Percentiles rank a stretch among this genome's conserved stretches.
Evolutionary conservation across 2,113 vertebrate species (phyloP).

Genomic region (Platichthys flesus): DNA sequence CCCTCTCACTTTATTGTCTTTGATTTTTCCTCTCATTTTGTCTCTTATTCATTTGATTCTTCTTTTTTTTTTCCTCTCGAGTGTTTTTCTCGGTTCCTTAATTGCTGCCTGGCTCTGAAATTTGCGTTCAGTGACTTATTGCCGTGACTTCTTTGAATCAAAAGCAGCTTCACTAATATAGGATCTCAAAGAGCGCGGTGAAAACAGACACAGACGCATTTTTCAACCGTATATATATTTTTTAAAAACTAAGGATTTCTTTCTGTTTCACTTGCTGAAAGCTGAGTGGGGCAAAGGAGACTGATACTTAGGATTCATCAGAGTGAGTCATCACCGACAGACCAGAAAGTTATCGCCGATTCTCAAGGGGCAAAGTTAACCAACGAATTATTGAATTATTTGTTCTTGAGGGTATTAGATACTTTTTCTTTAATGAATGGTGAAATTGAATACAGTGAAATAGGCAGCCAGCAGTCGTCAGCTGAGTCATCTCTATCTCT

Average conservation of each 20-base stretch:
- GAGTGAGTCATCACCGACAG: not conserved
- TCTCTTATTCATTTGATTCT: constrained; percentile 29
- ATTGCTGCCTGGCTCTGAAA: constrained; percentile 18
- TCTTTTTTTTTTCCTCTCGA: not conserved
- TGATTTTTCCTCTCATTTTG: constrained; percentile 16
- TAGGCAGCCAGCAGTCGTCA: not conserved
- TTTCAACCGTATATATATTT: not conserved
- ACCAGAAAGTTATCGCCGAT: not conserved
- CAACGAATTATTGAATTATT: not conserved
- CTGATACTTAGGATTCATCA: not conserved
- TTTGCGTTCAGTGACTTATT: not conserved
- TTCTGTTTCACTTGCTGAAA: too few species aligned
- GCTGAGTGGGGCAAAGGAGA: not conserved
- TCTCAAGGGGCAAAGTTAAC: not conserved
- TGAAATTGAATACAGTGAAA: not conserved
- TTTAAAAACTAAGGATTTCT: not conserved
- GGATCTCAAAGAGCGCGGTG: not conserved
- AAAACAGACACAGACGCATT: not conserved
- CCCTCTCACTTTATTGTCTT: constrained; percentile 23
- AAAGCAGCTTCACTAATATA: not conserved
- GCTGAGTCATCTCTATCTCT: not conserved
- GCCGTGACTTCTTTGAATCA: constrained; percentile 17
- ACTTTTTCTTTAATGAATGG: not conserved
- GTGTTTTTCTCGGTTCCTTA: constrained; percentile 11
- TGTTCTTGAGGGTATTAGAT: too few species aligned